Evolutionary conservation across 2,888 invertebrate species (phyloP).

Genomic region (Chloromyia formosa): DNA sequence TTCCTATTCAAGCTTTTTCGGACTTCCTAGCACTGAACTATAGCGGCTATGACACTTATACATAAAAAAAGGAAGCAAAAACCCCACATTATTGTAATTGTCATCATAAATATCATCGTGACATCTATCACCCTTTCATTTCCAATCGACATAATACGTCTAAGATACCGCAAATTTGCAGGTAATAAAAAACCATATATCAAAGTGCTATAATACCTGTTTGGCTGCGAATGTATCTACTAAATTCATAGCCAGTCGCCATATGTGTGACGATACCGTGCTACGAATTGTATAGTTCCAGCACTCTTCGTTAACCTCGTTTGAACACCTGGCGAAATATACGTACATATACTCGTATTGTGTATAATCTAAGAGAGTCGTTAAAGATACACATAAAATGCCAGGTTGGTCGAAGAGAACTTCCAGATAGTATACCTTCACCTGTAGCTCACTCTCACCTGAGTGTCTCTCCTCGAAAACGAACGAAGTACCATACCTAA

Average conservation of each 20-base stretch:
- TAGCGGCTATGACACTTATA: too few species aligned
- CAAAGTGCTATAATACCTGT: constrained; percentile 10
- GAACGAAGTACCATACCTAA: neutral
- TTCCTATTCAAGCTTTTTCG: too few species aligned
- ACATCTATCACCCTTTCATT: constrained; percentile 2
- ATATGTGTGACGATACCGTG: too few species aligned
- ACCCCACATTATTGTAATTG: too few species aligned
- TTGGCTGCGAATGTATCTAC: neutral
- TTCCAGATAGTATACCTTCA: neutral
- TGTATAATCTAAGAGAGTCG: neutral
- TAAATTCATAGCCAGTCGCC: too few species aligned
- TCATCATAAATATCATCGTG: neutral
- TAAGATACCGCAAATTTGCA: neutral
- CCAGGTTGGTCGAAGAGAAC: neutral
- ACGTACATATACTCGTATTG: too few species aligned
- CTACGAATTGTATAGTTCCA: neutral
- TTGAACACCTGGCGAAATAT: neutral
- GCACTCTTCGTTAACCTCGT: neutral
- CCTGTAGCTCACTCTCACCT: neutral
- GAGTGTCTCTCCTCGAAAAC: neutral
- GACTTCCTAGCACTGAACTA: too few species aligned
- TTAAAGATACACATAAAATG: too few species aligned
- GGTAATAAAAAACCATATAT: constrained; percentile 5
- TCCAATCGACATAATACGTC: constrained; percentile 10
- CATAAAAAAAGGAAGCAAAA: too few species aligned